Conservation (phyloP, 2,888 invertebrate species). For the Leucoma salicis region DNA sequence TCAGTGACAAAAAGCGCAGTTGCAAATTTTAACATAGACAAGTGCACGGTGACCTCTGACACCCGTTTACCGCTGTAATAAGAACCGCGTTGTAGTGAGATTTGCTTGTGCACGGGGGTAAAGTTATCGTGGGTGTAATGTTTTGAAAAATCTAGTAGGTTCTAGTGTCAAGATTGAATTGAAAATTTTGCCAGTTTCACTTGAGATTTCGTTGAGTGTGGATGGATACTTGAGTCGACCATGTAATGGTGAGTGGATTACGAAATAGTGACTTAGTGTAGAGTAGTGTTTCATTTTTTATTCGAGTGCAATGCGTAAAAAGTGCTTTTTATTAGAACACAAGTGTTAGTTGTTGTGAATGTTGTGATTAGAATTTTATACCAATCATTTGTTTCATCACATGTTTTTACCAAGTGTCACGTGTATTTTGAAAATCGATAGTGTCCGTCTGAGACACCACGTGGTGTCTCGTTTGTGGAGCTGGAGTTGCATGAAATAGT, state of each 20-base stretch:
- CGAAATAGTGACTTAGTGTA: conserved; percentile 39
- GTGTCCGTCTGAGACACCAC: conserved; percentile 20
- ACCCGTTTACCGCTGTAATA: conserved; percentile 17
- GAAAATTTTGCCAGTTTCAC: conserved; percentile 56
- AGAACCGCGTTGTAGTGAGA: conserved; percentile 16
- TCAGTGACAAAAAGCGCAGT: conserved; percentile 3
- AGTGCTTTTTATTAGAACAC: conserved; percentile 39
- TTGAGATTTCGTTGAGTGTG: conserved; percentile 55
- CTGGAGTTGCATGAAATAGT: conserved; percentile 29
- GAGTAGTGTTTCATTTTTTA: conserved; percentile 46
- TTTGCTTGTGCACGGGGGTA: conserved; percentile 34
- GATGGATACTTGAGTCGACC: conserved; percentile 51
- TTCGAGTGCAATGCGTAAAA: conserved; percentile 46
- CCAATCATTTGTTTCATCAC: conserved; percentile 11
- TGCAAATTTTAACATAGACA: conserved; percentile 6
- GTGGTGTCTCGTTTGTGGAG: conserved; percentile 27
- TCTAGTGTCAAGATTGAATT: conserved; percentile 41
- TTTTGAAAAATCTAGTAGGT: conserved; percentile 72
- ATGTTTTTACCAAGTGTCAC: conserved; percentile 10
- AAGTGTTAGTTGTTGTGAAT: conserved; percentile 53
- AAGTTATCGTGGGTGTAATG: conserved; percentile 55
- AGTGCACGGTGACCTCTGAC: conserved; percentile 35
- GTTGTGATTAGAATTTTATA: conserved; percentile 47
- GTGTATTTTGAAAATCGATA: conserved; percentile 34
- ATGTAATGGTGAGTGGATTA: conserved; percentile 75